Conservation (phyloP, 1,140 invertebrate genomes). For the Scaptomyza montana region DNA sequence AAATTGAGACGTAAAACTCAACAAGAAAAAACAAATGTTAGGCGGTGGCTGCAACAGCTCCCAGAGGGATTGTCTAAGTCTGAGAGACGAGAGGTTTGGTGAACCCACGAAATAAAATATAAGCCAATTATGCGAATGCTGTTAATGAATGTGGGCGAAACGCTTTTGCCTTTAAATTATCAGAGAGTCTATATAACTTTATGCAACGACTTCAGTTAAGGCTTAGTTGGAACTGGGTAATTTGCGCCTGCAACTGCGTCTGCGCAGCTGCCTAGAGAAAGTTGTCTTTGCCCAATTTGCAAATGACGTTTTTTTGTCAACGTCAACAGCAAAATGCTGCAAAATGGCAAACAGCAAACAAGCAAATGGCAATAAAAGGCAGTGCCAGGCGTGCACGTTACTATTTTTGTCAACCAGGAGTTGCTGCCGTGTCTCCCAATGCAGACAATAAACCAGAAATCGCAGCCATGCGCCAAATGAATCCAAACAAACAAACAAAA, state of each 20-base stretch:
- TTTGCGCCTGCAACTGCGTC: constrained; percentile 52
- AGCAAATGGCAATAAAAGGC: constrained; percentile 77
- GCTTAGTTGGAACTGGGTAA: constrained; percentile 28
- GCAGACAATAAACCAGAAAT: constrained; percentile 62
- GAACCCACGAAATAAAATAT: constrained; percentile 45
- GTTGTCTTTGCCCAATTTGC: constrained; percentile 82
- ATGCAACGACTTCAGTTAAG: constrained; percentile 62
- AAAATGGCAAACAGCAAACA: constrained; percentile 60
- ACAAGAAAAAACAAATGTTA: background rate
- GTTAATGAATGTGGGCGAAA: constrained; percentile 79
- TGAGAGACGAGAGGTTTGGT: constrained; percentile 44
- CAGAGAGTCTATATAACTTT: constrained; percentile 70
- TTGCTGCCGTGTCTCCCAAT: constrained; percentile 24
- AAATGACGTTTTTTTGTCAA: constrained; percentile 83
- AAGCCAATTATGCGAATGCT: constrained; percentile 77
- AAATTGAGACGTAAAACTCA: constrained; percentile 70
- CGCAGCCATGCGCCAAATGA: constrained; percentile 49
- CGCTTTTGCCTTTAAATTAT: constrained; percentile 64
- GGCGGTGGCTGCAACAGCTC: constrained; percentile 33
- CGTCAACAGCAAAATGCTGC: constrained; percentile 59
- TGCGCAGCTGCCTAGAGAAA: constrained; percentile 75
- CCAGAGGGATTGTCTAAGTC: constrained; percentile 49
- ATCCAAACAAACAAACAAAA: constrained; percentile 36
- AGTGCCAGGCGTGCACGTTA: constrained; percentile 73
- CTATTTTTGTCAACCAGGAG: constrained; percentile 75